phyloP scores from a whole-genome alignment of 1,140 invertebrate genomes.

The Drosophila miranda region DNA sequence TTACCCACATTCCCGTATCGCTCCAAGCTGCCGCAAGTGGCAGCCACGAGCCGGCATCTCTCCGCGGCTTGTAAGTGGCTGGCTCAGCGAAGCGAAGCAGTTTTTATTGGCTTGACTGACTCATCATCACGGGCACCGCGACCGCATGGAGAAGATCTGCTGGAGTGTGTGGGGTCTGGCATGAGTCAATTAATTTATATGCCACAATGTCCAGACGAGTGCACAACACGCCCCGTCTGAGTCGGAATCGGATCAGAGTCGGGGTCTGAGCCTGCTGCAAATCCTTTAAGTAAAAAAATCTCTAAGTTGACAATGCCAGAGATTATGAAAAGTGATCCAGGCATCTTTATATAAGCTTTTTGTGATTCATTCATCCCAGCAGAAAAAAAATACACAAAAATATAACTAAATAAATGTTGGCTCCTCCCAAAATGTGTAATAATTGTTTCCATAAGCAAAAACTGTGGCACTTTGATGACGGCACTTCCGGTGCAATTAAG shows the following conservation, averaged over 20 bases:
- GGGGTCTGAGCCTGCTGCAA: slow-evolving; percentile 11
- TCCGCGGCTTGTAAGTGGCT: slow-evolving; percentile 55
- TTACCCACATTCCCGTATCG: slow-evolving; percentile 65
- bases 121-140: slow-evolving; percentile 26
- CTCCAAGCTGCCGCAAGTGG: slow-evolving; percentile 45
- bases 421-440: slow-evolving; percentile 6
- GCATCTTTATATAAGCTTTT: not conserved
- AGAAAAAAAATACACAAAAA: slow-evolving; percentile 37
- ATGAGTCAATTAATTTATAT: slow-evolving; percentile 76
- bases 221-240: slow-evolving; percentile 63
- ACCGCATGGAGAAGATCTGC: slow-evolving; percentile 12
- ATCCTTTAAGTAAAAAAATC: slow-evolving; percentile 19
- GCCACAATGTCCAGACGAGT: slow-evolving; percentile 64
- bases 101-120: slow-evolving; percentile 62
- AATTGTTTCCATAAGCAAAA: slow-evolving; percentile 32
- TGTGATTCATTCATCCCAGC: slow-evolving; percentile 57
- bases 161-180: slow-evolving; percentile 38
- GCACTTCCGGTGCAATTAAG: slow-evolving; percentile 75
- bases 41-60: slow-evolving; percentile 35
- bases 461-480: slow-evolving; percentile 53
- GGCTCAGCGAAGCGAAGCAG: slow-evolving; percentile 57
- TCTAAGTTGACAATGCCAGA: slow-evolving; percentile 51
- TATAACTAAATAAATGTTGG: slow-evolving; percentile 56
- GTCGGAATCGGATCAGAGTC: not conserved
- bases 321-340: slow-evolving; percentile 47